A percentile compares a stretch with the other conserved stretches of the same genome.
phyloP scores from a whole-genome alignment of 2,797 vertebrate genomes.

The Eulemur mongoz region DNA sequence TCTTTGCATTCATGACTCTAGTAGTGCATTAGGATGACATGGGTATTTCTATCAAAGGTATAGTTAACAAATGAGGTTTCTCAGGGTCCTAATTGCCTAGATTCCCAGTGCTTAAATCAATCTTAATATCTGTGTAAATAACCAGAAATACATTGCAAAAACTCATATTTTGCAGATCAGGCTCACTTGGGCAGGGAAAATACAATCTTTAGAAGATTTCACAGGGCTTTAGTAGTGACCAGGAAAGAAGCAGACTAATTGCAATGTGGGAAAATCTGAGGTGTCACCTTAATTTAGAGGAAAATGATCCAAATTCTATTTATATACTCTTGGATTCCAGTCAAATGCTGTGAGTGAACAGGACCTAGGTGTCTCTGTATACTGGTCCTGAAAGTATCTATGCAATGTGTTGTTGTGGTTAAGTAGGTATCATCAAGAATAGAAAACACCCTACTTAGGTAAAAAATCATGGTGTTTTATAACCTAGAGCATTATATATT shows the following conservation, averaged over 20 bases:
- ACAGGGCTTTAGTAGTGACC: background rate
- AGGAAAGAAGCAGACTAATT: constrained; percentile 9
- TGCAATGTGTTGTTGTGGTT: background rate
- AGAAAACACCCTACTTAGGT: background rate
- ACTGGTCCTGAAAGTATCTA: background rate
- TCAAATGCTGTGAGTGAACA: background rate
- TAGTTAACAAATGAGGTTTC: background rate
- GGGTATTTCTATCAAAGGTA: background rate
- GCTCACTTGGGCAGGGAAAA: background rate
- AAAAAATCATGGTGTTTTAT: background rate
- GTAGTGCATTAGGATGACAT: background rate
- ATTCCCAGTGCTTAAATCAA: background rate
- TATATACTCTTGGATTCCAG: background rate
- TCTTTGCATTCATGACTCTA: background rate
- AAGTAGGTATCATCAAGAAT: background rate
- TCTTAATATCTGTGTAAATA: constrained; percentile 22
- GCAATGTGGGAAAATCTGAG: background rate
- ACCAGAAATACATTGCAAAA: background rate
- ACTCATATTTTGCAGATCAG: background rate
- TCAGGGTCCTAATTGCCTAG: background rate
- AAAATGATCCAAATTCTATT: background rate
- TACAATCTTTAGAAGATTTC: background rate
- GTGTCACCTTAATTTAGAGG: background rate
- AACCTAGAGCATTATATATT: background rate
- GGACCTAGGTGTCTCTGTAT: background rate